phyloP scores from a whole-genome alignment of 2,888 invertebrate species.

The Drosophila histrio region DNA sequence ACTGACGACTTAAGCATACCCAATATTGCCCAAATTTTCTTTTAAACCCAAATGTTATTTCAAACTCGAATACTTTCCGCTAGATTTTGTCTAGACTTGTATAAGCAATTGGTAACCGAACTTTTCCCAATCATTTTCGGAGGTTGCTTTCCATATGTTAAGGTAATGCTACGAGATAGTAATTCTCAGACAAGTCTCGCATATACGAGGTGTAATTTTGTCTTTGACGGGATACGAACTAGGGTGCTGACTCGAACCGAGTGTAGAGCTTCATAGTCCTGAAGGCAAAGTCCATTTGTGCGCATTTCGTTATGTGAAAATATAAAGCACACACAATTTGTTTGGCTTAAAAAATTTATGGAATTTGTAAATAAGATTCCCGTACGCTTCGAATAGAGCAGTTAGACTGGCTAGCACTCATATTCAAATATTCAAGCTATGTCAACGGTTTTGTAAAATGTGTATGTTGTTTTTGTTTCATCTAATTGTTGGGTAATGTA shows the following conservation, averaged over 20 bases:
- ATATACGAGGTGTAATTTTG: background rate
- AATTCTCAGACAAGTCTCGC: conserved; percentile 63
- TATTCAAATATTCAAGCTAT: conserved; percentile 12
- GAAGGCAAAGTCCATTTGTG: conserved; percentile 27
- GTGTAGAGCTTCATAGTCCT: background rate
- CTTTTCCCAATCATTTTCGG: conserved; percentile 38
- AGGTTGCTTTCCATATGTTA: conserved; percentile 53
- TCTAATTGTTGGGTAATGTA: background rate
- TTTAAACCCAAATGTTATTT: too few species aligned
- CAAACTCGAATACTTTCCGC: too few species aligned
- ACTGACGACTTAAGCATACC: too few species aligned
- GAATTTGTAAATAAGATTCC: conserved; percentile 40
- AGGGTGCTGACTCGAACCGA: background rate
- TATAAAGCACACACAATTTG: conserved; percentile 57
- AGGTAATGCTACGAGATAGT: conserved; percentile 67
- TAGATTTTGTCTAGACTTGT: too few species aligned
- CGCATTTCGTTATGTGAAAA: conserved; percentile 54
- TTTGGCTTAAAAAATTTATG: conserved; percentile 65
- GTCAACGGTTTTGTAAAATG: background rate
- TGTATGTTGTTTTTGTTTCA: background rate
- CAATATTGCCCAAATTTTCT: too few species aligned
- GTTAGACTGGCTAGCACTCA: conserved; percentile 7
- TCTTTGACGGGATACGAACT: background rate
- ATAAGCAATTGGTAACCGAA: conserved; percentile 9
- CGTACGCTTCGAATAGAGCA: conserved; percentile 20